Evolutionary conservation across 2,888 invertebrate genomes (phyloP).

Genomic region (Amiota mariae): DNA sequence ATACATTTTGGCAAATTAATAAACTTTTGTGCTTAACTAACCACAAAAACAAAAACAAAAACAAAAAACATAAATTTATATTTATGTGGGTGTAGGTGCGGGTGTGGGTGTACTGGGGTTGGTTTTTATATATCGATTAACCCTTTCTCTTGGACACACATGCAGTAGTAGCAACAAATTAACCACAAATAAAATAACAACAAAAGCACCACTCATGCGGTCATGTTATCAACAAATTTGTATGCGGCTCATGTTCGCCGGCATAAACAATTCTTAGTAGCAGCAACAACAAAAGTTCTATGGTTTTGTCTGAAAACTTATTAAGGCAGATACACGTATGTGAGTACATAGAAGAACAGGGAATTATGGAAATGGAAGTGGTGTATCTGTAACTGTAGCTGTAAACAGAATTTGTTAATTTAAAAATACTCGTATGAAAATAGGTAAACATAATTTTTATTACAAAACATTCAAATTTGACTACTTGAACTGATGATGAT

Average conservation of each 20-base stretch:
- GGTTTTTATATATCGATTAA: not conserved
- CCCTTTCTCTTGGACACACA: not conserved
- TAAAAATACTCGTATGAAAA: too few species aligned
- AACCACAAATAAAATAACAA: constrained; percentile 10
- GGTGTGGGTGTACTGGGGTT: too few species aligned
- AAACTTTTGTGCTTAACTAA: too few species aligned
- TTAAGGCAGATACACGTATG: not conserved
- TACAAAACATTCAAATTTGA: constrained; percentile 10
- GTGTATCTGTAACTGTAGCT: not conserved
- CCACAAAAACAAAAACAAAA: too few species aligned
- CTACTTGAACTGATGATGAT: not conserved
- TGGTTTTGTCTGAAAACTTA: not conserved
- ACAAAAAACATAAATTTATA: too few species aligned
- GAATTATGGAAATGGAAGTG: too few species aligned
- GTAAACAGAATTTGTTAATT: too few species aligned
- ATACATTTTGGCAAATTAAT: too few species aligned
- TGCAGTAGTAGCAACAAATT: not conserved
- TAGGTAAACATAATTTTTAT: constrained; percentile 7
- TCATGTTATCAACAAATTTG: constrained; percentile 42
- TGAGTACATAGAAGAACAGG: not conserved
- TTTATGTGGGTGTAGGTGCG: too few species aligned
- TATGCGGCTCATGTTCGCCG: constrained; percentile 37
- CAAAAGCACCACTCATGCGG: constrained; percentile 26
- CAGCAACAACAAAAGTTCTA: not conserved
- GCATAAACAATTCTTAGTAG: not conserved